Conservation (phyloP, 2,113 vertebrate genomes). For the Cryptoleucopteryx plumbea region DNA sequence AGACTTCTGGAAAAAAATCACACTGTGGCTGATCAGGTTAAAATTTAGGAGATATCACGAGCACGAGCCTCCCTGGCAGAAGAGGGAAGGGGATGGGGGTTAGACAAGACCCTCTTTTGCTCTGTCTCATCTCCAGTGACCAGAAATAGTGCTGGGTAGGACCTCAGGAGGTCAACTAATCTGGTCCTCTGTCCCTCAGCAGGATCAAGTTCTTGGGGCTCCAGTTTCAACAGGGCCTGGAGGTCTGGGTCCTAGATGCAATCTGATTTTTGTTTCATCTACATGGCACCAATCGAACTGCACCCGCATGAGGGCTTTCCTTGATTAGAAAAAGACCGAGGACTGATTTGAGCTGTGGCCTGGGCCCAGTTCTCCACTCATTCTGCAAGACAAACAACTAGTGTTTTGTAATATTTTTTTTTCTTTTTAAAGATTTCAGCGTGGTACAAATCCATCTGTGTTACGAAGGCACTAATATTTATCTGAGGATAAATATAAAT, state of each 20-base stretch:
- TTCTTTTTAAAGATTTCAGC: background rate
- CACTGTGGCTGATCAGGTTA: background rate
- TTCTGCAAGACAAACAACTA: background rate
- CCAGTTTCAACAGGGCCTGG: background rate
- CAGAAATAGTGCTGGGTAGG: background rate
- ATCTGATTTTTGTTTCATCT: background rate
- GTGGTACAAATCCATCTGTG: background rate
- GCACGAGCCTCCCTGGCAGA: background rate
- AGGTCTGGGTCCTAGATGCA: background rate
- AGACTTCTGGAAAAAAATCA: background rate
- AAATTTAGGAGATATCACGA: accelerated
- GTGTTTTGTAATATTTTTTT: background rate
- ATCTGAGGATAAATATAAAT: background rate
- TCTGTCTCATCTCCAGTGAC: background rate
- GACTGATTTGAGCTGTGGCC: background rate
- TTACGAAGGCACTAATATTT: background rate
- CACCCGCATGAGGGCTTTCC: background rate
- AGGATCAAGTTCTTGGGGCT: background rate
- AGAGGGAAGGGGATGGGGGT: background rate
- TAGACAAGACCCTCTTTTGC: background rate
- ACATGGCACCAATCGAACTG: background rate
- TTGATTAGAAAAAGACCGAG: background rate
- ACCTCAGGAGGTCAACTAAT: background rate
- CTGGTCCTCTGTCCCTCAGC: background rate
- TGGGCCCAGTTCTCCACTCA: background rate